These are phyloP conservation scores for Saxidomus purpurata DNA, from an alignment of 1,140 invertebrate genomes.

Conservation along the genomic window DNA sequence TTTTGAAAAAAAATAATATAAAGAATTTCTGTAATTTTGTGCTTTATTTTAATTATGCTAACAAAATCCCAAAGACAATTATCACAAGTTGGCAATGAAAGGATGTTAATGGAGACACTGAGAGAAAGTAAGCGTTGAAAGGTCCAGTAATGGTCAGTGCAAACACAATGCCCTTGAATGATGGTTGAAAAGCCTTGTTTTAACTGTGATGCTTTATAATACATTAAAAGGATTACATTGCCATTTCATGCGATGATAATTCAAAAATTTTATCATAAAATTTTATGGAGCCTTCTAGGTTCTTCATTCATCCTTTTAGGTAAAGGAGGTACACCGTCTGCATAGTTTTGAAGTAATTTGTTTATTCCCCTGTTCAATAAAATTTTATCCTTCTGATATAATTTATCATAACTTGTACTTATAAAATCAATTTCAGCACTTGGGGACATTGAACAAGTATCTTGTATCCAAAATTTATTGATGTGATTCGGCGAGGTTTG, in stretches of 20 bases:
- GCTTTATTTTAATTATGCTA: too few species aligned
- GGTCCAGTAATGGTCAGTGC: too few species aligned
- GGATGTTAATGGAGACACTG: too few species aligned
- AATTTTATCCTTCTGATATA: constrained; percentile 48
- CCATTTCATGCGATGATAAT: not conserved
- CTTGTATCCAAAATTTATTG: constrained; percentile 68
- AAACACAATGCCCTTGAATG: too few species aligned
- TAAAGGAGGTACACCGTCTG: constrained; percentile 1
- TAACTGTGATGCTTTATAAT: not conserved
- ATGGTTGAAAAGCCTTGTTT: not conserved
- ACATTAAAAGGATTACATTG: constrained; percentile 3
- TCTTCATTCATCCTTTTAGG: not conserved
- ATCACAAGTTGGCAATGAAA: too few species aligned
- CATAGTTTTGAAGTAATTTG: constrained; percentile 60
- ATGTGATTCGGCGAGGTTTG: constrained; percentile 25
- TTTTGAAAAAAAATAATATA: too few species aligned
- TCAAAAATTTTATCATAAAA: not conserved
- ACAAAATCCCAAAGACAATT: too few species aligned
- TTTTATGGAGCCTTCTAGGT: not conserved
- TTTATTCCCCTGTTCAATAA: constrained; percentile 53
- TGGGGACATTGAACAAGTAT: constrained; percentile 53
- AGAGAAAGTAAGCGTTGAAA: too few species aligned
- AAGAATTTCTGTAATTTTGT: too few species aligned
- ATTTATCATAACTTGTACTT: constrained; percentile 66
- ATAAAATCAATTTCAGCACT: constrained; percentile 68